phyloP scores from a whole-genome alignment of 2,888 invertebrate species.

The Sisyra terminalis region DNA sequence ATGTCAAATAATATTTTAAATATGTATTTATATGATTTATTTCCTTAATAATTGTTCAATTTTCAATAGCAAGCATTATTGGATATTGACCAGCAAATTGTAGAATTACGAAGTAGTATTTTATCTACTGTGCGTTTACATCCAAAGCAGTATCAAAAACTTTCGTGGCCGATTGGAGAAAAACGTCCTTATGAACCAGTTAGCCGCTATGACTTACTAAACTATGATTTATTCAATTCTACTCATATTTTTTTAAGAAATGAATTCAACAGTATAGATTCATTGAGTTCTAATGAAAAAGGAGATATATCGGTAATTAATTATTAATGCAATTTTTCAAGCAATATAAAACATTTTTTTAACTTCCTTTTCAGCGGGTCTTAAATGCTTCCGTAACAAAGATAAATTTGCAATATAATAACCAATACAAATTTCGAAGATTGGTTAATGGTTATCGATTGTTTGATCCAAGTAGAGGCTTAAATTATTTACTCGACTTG shows the following conservation, averaged over 20 bases:
- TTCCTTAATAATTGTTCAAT: no score
- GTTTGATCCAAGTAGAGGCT: constrained; percentile 70
- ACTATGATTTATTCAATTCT: constrained; percentile 75
- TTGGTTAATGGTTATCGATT: constrained; percentile 55
- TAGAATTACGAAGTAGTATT: constrained; percentile 17
- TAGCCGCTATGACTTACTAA: constrained; percentile 66
- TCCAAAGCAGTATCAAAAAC: constrained; percentile 7
- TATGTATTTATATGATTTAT: no score
- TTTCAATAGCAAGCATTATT: constrained; percentile 19
- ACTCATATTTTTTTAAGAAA: constrained; percentile 69
- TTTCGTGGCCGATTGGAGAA: constrained; percentile 60
- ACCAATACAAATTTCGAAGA: constrained; percentile 33
- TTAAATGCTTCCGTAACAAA: constrained; percentile 32
- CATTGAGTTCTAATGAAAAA: constrained; percentile 45
- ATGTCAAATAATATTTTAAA: no score
- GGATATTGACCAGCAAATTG: constrained; percentile 17
- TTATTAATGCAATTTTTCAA: no score
- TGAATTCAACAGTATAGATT: constrained; percentile 54
- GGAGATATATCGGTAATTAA: constrained; percentile 50
- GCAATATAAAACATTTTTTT: no score
- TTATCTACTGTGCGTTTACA: constrained; percentile 13
- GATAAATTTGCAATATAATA: constrained; percentile 30
- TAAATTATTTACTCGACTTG: constrained; percentile 71
- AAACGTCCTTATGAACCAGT: constrained; percentile 46
- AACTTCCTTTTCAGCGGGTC: constrained; percentile 26